Evolutionary conservation across 2,888 invertebrate genomes (phyloP), one percentile per base, ranked within the genome.

Genomic region (Rhorus exstirpatorius): DNA sequence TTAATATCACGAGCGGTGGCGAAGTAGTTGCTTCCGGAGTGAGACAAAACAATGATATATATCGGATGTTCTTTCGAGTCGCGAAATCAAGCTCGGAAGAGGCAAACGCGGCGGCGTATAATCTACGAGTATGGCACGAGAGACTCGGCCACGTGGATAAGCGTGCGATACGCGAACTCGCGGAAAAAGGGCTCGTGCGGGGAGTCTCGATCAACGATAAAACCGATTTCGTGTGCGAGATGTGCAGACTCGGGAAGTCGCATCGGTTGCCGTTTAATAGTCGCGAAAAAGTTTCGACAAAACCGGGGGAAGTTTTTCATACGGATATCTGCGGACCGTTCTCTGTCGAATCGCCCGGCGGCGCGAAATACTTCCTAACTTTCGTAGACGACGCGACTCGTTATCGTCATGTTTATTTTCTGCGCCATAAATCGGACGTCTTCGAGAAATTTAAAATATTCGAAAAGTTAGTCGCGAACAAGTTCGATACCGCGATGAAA

Each of bases 291-390:
- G 44, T 51, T 0, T 38, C 63, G 31, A 77, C 60, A 7, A 38
- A 67, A 7, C 81, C 78, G 26, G 81, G 81, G 12, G 85, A 85
- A 24, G 14, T 53, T 0, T 31, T 78, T 1, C 46, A 70, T 19
- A 53, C 76, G 24, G 87, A 88, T 63, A 79, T 86, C 1, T 87
- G 87, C 68, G 88, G 87, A 6, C 87, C 86, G 12, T 84, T 89
- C 83, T 77, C 81, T 0, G 70, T 55, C 21, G 71, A 76, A 21
- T 87, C 88, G 24, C 46, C 84, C 1, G 85, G 83, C 1, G 88
- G 86, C 19, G 70, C 86, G 17, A 76, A 79, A 12, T 88, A 81
- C 55, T 85, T 87, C 17, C 49, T 87, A 6, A 77, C 85, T 1
- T 87, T 89, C 68, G 85, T 81, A 14, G 86, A 88, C 70, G 87